Evolutionary conservation across 2,797 vertebrate species (phyloP), one percentile per base, ranked within the genome.

Genomic region (Pseudochirops corinnae): DNA sequence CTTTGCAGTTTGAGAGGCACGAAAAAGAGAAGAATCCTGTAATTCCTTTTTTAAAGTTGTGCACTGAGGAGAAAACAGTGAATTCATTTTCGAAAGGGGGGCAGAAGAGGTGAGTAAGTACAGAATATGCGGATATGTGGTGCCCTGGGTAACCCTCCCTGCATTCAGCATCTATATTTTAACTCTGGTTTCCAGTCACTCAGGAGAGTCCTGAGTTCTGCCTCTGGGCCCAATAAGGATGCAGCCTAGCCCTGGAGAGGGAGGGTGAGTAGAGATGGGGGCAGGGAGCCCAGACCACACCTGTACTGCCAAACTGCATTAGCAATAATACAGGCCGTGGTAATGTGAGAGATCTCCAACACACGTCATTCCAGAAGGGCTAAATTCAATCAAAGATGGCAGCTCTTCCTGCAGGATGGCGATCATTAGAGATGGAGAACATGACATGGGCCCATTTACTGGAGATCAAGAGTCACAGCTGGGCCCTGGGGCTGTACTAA

Each of bases 311-410:
- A 97, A 94, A 95, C 94, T 97, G 95, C 96, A 97, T 96, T 97
- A 98, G 95, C 96, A 98, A 96, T 93, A 98, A 98, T 94, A 97
- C 97, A 98, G 98, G 94, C 96, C 97, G 95, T 90, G 92, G 95
- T 93, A 97, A 98, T 95, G 95, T 92, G 96, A 96, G 93, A 96
- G 55, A 96, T 97, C 96, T 96, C 95, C 96, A 55, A 93, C 91
- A 96, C 97, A 96, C 96, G 90, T 97, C 95, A 97, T 95, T 97
- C 94, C 94, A 94, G 97, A 74, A 95, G 87, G 91, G 98, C 97
- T 98, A 98, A 97, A 97, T 94, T 74, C 60, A 97, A 93, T 97
- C 97, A 97, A 98, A 98, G 92, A 94, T 92, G 97, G 93, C 53
- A 93, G 97, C 46, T 1, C 96, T 98, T 97, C 95, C 94, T 95